Conservation (phyloP, 2,113 vertebrate species). For the Mesoclemmys tuberculata region DNA sequence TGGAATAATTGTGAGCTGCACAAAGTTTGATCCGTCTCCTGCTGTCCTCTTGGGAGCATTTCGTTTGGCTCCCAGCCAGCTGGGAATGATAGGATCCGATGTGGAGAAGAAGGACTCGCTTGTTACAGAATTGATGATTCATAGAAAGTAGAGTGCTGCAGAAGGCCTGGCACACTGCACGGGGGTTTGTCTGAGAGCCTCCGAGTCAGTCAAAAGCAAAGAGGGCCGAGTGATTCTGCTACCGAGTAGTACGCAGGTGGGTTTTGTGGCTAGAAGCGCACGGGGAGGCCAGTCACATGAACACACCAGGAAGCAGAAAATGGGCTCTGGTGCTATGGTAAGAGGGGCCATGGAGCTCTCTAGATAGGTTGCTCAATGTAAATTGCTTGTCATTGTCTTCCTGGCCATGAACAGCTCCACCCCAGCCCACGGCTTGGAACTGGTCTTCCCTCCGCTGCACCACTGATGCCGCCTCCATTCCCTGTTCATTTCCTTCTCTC, state of each 20-base stretch:
- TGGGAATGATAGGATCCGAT: accelerated
- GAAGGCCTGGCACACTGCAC: neutral
- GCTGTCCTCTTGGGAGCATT: neutral
- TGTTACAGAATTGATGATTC: neutral
- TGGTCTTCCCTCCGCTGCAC: neutral
- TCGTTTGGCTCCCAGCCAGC: conserved; percentile 20
- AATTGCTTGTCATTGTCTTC: neutral
- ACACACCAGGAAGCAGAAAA: neutral
- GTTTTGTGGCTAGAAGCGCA: neutral
- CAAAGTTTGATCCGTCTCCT: neutral
- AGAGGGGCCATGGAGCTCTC: neutral
- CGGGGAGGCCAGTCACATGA: neutral
- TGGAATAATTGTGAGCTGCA: conserved; percentile 41
- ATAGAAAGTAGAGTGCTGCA: neutral
- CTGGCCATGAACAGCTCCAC: neutral
- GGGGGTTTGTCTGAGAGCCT: neutral
- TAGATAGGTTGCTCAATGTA: neutral
- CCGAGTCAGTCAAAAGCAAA: neutral
- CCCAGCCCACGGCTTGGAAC: neutral
- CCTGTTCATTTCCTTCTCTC: neutral
- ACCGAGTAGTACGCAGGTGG: neutral
- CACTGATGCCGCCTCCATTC: neutral
- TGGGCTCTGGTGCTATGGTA: neutral
- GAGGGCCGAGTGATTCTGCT: neutral
- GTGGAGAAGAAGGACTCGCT: neutral